Evolutionary conservation across 2,888 invertebrate genomes (phyloP), one percentile per base, ranked within the genome.

Genomic region (Agapostemon virescens): DNA sequence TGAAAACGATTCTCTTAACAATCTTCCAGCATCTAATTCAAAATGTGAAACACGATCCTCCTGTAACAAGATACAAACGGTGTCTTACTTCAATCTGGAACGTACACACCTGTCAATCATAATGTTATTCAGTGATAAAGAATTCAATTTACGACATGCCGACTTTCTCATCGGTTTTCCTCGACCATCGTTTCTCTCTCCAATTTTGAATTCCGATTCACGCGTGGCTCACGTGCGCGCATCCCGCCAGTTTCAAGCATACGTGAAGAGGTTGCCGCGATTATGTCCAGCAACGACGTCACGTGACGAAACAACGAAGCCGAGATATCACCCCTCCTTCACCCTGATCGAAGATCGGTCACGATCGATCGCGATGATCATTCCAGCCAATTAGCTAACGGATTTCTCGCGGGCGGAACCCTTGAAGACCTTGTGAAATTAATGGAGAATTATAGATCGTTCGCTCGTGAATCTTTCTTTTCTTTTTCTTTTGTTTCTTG

Each of bases 341-440:
- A 68, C 30, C 15, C 23, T 66, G 11, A 69, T 36, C 30, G 71
- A 81, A 52, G 73, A 79, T 79, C 79, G 81, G 58, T 77, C 79
- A 74, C 79, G 76, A 77, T 71, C 75, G 73, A 33, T 69, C 69
- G 68, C 61, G 74, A 49, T 36, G 63, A 74, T 74, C 58, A 33
- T 74, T 69, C 49, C 66, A 40, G 76, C 64, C 79, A 78, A 85
- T 84, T 80, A 82, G 74, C 74, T 69, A 52, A 55, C 38, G 78
- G 33, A 63, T 74, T 69, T 36, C 71, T 68, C 71, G 74, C 67
- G 72, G 36, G 13, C 26, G 73, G 69, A 69, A 58, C 42, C 63
- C 55, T 58, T 45, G 45, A 67, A 30, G 63, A 68, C 72, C 40
- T 64, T 33, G 36, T 36, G 55, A 42, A 6, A 55, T 20, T 0